phyloP scores from a whole-genome alignment of 1,140 invertebrate genomes.

The Drosophila pandora region DNA sequence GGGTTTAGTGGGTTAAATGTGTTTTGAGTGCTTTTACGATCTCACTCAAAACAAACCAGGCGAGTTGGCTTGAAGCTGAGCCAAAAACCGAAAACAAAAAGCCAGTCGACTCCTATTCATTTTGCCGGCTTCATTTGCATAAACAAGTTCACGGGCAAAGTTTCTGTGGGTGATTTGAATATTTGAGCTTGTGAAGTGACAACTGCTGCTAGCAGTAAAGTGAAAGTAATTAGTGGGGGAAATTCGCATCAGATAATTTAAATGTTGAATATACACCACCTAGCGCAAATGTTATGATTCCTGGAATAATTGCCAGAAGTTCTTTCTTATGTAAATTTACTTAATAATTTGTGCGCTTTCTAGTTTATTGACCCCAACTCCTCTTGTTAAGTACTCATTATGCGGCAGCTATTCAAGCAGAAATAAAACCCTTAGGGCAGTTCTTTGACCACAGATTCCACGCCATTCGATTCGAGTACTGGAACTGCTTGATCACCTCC shows the following conservation, averaged over 20 bases:
- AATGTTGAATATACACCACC: not conserved
- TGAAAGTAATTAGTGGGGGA: constrained; percentile 50
- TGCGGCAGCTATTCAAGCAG: constrained; percentile 31
- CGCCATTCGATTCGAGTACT: not conserved
- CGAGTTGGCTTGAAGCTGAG: constrained; percentile 10
- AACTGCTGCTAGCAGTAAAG: constrained; percentile 39
- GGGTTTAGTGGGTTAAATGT: constrained; percentile 27
- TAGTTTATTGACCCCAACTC: constrained; percentile 59
- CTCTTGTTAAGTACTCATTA: constrained; percentile 9
- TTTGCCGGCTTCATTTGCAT: constrained; percentile 70
- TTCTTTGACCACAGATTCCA: constrained; percentile 58
- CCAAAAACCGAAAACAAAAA: constrained; percentile 2
- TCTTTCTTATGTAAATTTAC: constrained; percentile 12
- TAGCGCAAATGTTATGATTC: constrained; percentile 8
- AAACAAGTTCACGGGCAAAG: constrained; percentile 79
- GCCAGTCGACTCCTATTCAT: constrained; percentile 35
- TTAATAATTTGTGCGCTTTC: not conserved
- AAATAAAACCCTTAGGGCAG: constrained; percentile 46
- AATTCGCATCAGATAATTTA: constrained; percentile 15
- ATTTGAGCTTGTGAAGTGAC: constrained; percentile 43
- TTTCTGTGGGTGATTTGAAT: constrained; percentile 69
- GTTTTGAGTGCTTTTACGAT: constrained; percentile 25
- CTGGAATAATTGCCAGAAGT: constrained; percentile 21
- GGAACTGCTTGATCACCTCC: constrained; percentile 27
- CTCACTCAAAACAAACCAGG: constrained; percentile 18